These are phyloP conservation scores for Aleiodes sp. DNA, from an alignment of 1,140 invertebrate species.

Conservation along the genomic window DNA sequence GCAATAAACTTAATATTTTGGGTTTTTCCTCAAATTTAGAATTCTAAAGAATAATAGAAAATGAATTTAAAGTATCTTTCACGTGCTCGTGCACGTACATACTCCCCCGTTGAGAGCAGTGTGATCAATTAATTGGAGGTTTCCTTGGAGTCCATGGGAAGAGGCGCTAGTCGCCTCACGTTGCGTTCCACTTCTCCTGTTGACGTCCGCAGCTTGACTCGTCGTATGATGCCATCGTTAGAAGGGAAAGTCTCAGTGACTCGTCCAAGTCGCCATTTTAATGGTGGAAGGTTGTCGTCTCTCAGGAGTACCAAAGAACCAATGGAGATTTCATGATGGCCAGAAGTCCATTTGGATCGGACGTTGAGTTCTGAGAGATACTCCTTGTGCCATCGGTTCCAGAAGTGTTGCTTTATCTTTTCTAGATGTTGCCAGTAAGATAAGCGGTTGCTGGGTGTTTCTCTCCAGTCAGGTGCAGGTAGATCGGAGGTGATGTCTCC, in stretches of 20 bases:
- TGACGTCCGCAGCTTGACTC: neutral
- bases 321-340: neutral
- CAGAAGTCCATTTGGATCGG: constrained; percentile 44
- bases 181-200: neutral
- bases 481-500: constrained; percentile 36
- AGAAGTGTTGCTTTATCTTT: constrained; percentile 43
- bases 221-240: neutral
- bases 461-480: constrained; percentile 27
- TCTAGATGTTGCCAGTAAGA: constrained; percentile 18
- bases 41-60: too few relatives aligned
- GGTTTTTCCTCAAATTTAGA: too few relatives aligned
- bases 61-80: too few relatives aligned
- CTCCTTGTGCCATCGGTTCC: constrained; percentile 44
- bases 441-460: constrained; percentile 13
- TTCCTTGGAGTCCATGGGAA: neutral
- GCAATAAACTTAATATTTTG: too few relatives aligned
- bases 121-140: neutral
- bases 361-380: constrained; percentile 43
- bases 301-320: neutral
- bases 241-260: neutral
- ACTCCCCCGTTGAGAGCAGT: neutral
- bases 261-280: neutral
- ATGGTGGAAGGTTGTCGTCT: neutral
- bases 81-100: too few relatives aligned
- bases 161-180: neutral